Evolutionary conservation across 1,140 invertebrate species (phyloP).

Genomic region (Atta texana): DNA sequence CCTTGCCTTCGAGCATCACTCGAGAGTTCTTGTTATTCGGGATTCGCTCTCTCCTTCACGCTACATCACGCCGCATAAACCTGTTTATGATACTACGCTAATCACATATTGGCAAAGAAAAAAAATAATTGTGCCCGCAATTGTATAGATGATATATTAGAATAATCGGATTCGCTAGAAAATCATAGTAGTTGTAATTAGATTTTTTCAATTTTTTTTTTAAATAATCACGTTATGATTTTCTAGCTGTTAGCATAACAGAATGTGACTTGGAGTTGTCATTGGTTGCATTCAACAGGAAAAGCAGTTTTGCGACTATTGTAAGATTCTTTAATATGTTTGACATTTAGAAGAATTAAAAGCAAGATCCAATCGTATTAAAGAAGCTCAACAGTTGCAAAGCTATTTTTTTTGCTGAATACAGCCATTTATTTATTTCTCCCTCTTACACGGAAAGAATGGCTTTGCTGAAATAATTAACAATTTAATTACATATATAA

Average conservation of each 20-base stretch:
- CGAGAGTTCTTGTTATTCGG: slow-evolving; percentile 58
- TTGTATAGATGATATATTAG: not conserved
- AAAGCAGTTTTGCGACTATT: no score
- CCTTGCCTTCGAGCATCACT: slow-evolving; percentile 64
- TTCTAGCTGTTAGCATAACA: not conserved
- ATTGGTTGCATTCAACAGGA: not conserved
- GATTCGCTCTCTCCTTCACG: not conserved
- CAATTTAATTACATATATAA: no score
- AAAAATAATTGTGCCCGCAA: not conserved
- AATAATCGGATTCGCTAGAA: not conserved
- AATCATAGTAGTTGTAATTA: not conserved
- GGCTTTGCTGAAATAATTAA: no score
- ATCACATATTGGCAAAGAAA: not conserved
- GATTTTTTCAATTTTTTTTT: not conserved
- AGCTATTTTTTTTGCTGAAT: no score
- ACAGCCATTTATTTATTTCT: no score
- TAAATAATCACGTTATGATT: not conserved
- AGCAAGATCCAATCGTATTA: no score
- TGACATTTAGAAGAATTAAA: no score
- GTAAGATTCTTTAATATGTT: not conserved
- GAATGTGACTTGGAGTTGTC: not conserved
- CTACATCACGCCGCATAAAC: not conserved
- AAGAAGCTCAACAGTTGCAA: no score
- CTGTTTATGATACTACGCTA: slow-evolving; percentile 13
- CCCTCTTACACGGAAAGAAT: no score